These are phyloP conservation scores for Sinosuthora webbiana DNA, from an alignment of 2,113 vertebrate genomes.

Conservation along the genomic window DNA sequence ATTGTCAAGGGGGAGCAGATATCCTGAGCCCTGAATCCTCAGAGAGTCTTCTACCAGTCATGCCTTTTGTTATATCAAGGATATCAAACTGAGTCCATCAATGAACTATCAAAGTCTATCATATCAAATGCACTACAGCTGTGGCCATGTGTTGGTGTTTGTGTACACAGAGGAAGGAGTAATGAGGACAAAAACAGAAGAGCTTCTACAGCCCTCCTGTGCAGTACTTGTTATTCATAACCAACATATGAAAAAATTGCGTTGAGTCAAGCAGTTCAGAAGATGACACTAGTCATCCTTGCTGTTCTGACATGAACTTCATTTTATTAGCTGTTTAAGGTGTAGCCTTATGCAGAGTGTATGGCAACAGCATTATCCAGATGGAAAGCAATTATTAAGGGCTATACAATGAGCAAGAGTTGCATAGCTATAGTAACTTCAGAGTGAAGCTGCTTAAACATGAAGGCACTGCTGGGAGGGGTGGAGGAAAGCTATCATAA, in stretches of 20 bases:
- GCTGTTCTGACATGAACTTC: neutral
- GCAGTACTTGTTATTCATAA: neutral
- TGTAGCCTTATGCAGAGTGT: neutral
- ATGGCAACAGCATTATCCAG: neutral
- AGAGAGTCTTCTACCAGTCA: neutral
- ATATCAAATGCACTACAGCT: neutral
- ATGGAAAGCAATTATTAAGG: neutral
- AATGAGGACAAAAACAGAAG: neutral
- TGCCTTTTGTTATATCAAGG: neutral
- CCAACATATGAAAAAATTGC: neutral
- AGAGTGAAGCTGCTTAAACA: neutral
- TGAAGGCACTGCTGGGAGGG: neutral
- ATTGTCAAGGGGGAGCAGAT: neutral
- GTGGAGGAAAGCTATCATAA: neutral
- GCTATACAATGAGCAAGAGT: neutral
- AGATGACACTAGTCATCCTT: neutral
- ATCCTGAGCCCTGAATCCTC: neutral
- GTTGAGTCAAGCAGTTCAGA: neutral
- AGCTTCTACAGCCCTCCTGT: neutral
- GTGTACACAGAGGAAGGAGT: neutral
- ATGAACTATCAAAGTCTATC: too few relatives aligned
- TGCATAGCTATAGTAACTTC: neutral
- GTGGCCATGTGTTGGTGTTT: neutral
- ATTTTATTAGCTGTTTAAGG: neutral
- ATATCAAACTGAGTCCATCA: neutral